phyloP scores from a whole-genome alignment of 92 coral and sea anemone genomes.

The Epizoanthus fatuus region DNA sequence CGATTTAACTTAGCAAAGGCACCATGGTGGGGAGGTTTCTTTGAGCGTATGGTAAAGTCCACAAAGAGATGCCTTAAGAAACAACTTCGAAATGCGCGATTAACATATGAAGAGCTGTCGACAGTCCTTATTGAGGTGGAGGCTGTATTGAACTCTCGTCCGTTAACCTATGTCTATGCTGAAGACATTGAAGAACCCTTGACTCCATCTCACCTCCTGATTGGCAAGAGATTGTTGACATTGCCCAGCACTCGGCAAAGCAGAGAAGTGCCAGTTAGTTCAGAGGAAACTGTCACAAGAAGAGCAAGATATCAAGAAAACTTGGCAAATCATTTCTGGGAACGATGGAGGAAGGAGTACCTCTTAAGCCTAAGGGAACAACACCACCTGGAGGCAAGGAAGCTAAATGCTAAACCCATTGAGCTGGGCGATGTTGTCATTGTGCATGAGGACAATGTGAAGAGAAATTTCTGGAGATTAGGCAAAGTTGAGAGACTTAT shows the following conservation, averaged over 20 bases:
- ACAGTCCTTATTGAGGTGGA: slow-evolving; percentile 11
- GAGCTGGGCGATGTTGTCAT: slow-evolving; percentile 37
- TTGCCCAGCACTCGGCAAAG: background rate
- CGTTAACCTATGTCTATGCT: slow-evolving; percentile 17
- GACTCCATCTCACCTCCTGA: slow-evolving; percentile 7
- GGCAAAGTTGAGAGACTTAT: slow-evolving; percentile 31
- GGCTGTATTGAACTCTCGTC: slow-evolving; percentile 10
- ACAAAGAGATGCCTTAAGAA: slow-evolving; percentile 24
- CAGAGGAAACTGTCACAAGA: too few species aligned
- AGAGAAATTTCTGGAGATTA: slow-evolving; percentile 41
- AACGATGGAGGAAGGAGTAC: slow-evolving; percentile 46
- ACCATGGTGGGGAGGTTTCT: slow-evolving; percentile 21
- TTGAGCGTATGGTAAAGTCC: slow-evolving; percentile 13
- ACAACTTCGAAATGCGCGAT: slow-evolving; percentile 1
- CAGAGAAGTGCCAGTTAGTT: background rate
- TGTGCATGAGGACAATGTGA: slow-evolving; percentile 57
- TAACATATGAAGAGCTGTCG: slow-evolving; percentile 7
- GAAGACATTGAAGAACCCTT: slow-evolving; percentile 9
- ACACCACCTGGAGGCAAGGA: slow-evolving; percentile 25
- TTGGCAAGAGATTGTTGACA: slow-evolving; percentile 5
- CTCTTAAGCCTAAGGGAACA: slow-evolving; percentile 30
- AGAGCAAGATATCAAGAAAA: too few species aligned
- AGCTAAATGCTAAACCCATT: background rate
- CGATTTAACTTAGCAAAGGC: background rate
- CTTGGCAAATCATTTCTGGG: slow-evolving; percentile 39